phyloP scores from a whole-genome alignment of 2,113 vertebrate genomes.

The Salvator merianae region DNA sequence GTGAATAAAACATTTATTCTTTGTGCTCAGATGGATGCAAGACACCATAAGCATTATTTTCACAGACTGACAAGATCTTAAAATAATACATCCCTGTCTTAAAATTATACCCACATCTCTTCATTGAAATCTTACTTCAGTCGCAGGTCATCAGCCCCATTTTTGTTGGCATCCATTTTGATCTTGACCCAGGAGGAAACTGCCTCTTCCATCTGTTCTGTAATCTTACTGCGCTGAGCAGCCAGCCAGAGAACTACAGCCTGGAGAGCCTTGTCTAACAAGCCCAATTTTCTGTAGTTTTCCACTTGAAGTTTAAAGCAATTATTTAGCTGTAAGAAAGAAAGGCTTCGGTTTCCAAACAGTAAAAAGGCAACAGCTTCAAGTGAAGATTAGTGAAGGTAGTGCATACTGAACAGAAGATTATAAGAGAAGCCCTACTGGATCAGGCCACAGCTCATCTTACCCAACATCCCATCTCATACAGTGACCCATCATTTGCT shows the following conservation, averaged over 20 bases:
- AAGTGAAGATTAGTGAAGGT: too few species aligned
- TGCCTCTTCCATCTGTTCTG: conserved; percentile 78
- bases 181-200: conserved; percentile 84
- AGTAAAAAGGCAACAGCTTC: neutral
- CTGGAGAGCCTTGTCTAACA: conserved; percentile 73
- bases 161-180: conserved; percentile 81
- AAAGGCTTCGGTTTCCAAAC: fast-evolving
- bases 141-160: conserved; percentile 77
- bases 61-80: neutral
- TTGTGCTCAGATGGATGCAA: neutral
- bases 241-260: conserved; percentile 82
- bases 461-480: too few species aligned
- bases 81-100: neutral
- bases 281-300: conserved; percentile 77
- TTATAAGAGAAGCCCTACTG: too few species aligned
- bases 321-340: conserved; percentile 75
- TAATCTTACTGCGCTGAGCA: conserved; percentile 64
- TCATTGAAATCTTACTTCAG: conserved; percentile 72
- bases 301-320: conserved; percentile 84
- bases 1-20: neutral
- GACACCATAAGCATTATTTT: neutral
- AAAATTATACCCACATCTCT: neutral
- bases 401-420: too few species aligned
- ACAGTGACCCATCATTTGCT: too few species aligned
- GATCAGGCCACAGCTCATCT: too few species aligned